These are phyloP conservation scores for Sipha flava DNA, from an alignment of 1,140 invertebrate genomes.

Conservation along the genomic window DNA sequence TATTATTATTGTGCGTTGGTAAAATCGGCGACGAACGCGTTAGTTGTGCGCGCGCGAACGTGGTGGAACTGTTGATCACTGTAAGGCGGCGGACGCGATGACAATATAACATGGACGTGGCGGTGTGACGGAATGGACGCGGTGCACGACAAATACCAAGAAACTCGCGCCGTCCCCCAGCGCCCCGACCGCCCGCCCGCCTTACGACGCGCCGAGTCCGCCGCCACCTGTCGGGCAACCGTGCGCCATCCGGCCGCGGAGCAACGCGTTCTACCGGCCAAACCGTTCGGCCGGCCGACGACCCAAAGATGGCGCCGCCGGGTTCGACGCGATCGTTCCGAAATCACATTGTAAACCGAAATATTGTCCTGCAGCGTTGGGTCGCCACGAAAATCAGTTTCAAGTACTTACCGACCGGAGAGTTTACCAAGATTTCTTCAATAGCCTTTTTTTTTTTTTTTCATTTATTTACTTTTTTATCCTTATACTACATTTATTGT, in stretches of 20 bases:
- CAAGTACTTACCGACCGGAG: no score
- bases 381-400: no score
- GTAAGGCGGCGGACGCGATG: background rate
- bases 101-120: slow-evolving; percentile 24
- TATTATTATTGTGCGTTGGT: no score
- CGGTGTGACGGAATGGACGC: background rate
- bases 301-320: background rate
- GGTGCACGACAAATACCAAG: slow-evolving; percentile 19
- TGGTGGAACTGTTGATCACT: slow-evolving; percentile 14
- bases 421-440: no score
- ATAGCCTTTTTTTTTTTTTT: no score
- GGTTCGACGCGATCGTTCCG: background rate
- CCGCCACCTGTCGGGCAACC: background rate
- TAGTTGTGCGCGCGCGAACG: background rate
- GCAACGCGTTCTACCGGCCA: background rate
- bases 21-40: background rate
- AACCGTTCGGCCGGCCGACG: background rate
- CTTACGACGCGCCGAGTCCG: background rate
- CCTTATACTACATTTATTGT: no score
- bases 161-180: background rate
- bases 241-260: background rate
- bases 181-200: background rate
- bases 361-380: no score
- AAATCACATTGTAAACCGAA: no score
- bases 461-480: no score